Evolutionary conservation across 2,113 vertebrate genomes (phyloP).

Genomic region (Sclerurus mexicanus): DNA sequence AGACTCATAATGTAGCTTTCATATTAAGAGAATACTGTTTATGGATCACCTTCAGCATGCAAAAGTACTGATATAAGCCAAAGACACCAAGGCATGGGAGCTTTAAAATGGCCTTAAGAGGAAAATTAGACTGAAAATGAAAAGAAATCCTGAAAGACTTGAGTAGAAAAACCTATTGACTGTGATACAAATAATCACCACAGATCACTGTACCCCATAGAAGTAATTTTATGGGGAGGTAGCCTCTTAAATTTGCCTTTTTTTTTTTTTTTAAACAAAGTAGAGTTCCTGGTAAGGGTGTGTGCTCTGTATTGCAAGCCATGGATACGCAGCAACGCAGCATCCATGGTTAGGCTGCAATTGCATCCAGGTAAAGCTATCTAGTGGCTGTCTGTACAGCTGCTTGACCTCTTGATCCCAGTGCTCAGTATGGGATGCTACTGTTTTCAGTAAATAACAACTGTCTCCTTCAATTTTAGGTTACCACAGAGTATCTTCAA

Average conservation of each 20-base stretch:
- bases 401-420: neutral
- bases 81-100: neutral
- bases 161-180: neutral
- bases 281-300: neutral
- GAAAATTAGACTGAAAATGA: neutral
- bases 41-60: neutral
- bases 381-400: too few species aligned
- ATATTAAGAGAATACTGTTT: neutral
- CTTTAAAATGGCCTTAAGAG: neutral
- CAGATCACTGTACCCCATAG: fast-evolving
- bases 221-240: neutral
- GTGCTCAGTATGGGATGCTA: too few species aligned
- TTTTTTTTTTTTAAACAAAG: neutral
- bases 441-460: neutral
- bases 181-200: neutral
- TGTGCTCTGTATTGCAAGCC: neutral
- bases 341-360: too few species aligned
- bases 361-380: neutral
- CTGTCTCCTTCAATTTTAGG: neutral
- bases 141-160: neutral
- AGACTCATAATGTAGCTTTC: neutral
- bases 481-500: neutral
- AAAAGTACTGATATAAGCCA: neutral
- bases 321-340: neutral
- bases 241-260: neutral